phyloP scores from a whole-genome alignment of 2,797 vertebrate species.

The Buceros bicornis region DNA sequence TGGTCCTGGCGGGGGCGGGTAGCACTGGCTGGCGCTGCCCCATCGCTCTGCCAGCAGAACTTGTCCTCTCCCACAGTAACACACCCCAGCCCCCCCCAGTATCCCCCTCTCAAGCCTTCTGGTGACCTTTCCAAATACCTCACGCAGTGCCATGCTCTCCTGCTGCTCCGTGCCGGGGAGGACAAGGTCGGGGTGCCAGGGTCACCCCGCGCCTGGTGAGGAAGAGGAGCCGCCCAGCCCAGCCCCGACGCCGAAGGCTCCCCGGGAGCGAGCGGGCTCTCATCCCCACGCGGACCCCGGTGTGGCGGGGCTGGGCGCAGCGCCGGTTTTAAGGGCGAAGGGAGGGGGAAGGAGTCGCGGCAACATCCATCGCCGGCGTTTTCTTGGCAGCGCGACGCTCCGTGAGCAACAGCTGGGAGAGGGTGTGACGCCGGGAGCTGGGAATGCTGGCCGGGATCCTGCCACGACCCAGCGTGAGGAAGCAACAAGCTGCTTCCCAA shows the following conservation, averaged over 20 bases:
- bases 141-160: not conserved
- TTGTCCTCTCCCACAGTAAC: fast-evolving
- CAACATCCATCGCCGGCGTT: not conserved
- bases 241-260: not conserved
- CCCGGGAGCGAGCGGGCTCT: not conserved
- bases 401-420: slow-evolving; percentile 61
- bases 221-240: not conserved
- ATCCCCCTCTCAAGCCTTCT: not conserved
- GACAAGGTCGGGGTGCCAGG: not conserved
- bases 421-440: slow-evolving; percentile 65
- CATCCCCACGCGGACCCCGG: not conserved
- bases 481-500: slow-evolving; percentile 12
- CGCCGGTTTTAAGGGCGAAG: not conserved
- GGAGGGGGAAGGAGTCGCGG: not conserved
- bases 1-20: fast-evolving
- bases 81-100: not conserved
- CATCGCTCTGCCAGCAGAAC: fast-evolving
- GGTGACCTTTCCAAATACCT: not conserved
- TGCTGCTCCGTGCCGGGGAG: not conserved
- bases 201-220: not conserved
- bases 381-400: slow-evolving; percentile 39
- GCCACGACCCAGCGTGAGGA: not conserved
- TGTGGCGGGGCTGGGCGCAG: not conserved
- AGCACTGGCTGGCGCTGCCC: not conserved
- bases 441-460: slow-evolving; percentile 35